Conservation (phyloP, 2,113 vertebrate genomes). For the Pitta sordida region DNA sequence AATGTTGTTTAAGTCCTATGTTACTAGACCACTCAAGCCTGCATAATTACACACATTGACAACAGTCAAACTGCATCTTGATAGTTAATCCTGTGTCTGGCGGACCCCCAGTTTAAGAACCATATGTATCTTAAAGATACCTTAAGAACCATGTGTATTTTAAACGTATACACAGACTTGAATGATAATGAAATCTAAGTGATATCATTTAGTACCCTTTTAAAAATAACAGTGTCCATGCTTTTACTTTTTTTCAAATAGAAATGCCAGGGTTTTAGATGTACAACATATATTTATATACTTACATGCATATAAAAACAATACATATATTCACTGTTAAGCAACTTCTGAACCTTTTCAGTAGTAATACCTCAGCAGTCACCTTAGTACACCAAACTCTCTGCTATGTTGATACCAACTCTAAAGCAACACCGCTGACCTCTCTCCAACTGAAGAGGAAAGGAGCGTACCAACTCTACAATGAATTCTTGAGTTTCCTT, state of each 20-base stretch:
- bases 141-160: not conserved
- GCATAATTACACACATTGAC: not conserved
- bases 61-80: not conserved
- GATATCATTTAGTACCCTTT: not conserved
- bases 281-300: not conserved
- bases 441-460: not conserved
- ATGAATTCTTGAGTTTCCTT: not conserved
- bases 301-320: fast-evolving
- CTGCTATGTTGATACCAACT: not conserved
- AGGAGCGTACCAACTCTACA: not conserved
- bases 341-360: not conserved
- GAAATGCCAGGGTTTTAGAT: not conserved
- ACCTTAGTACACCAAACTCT: not conserved
- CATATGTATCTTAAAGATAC: not conserved
- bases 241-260: not conserved
- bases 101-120: not conserved
- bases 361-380: not conserved
- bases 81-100: not conserved
- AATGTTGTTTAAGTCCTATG: not conserved
- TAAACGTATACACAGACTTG: not conserved
- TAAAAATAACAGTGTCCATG: not conserved
- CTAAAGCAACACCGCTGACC: not conserved
- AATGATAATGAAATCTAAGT: not conserved
- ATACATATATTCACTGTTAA: not conserved
- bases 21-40: not conserved